Conservation (phyloP, 1,140 invertebrate species). For the Holotrichia oblita region DNA sequence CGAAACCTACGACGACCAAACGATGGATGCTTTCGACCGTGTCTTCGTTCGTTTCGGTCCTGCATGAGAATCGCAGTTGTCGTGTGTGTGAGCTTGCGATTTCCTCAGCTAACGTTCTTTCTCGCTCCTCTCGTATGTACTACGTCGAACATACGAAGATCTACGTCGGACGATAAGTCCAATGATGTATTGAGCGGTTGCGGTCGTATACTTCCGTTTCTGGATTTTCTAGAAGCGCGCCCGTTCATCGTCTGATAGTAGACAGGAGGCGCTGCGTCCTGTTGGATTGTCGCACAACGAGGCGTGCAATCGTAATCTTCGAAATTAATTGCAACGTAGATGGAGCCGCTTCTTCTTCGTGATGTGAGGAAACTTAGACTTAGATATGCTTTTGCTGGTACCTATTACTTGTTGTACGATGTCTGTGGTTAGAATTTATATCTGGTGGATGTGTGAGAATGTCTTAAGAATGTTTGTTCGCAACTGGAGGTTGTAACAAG, state of each 20-base stretch:
- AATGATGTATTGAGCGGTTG: constrained; percentile 32
- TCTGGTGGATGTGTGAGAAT: background rate
- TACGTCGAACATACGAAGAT: background rate
- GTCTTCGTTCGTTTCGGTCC: background rate
- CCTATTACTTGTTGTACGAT: background rate
- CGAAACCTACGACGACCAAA: background rate
- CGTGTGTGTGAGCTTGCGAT: background rate
- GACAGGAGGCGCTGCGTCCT: background rate
- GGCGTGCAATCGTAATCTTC: constrained; percentile 24
- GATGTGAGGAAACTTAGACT: background rate
- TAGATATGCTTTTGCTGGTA: background rate
- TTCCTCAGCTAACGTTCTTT: background rate
- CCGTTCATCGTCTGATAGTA: background rate
- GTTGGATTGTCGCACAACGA: constrained; percentile 16
- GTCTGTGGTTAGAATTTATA: background rate
- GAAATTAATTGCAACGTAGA: constrained; percentile 35
- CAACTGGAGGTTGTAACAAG: too few relatives aligned
- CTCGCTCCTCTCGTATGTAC: background rate
- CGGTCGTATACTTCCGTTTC: constrained; percentile 37
- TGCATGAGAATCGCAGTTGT: background rate
- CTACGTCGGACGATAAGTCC: constrained; percentile 17
- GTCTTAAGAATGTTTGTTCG: background rate
- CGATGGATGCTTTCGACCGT: constrained; percentile 10
- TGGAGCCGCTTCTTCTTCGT: background rate
- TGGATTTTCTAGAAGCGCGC: background rate